Evolutionary conservation across 1,140 invertebrate genomes (phyloP).

Genomic region (Diplogasteroides magnus): DNA sequence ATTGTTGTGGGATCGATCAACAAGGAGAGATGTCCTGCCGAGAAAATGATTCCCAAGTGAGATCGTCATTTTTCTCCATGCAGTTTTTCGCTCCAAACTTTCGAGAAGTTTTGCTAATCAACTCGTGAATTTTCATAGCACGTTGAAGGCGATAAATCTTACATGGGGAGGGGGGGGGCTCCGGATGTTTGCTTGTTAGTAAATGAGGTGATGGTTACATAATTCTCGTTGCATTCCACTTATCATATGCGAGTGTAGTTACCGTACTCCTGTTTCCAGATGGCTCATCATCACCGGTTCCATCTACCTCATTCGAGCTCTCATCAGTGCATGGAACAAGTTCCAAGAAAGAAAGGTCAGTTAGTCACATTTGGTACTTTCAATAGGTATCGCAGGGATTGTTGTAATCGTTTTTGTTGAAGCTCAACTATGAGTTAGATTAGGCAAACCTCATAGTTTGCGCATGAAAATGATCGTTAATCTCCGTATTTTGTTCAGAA

Average conservation of each 20-base stretch:
- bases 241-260: no score
- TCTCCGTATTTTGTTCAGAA: not conserved
- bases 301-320: constrained; percentile 20
- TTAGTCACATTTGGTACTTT: constrained; percentile 9
- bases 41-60: constrained; percentile 15
- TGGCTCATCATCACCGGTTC: constrained; percentile 28
- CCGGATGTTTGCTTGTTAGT: no score
- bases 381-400: no score
- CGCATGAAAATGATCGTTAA: not conserved
- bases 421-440: constrained; percentile 10
- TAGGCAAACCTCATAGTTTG: constrained; percentile 2
- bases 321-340: constrained; percentile 27
- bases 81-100: no score
- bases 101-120: no score
- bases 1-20: constrained; percentile 27
- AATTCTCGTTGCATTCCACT: not conserved
- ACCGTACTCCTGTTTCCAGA: not conserved
- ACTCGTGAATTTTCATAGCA: no score
- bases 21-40: constrained; percentile 23
- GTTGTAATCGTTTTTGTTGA: no score
- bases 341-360: constrained; percentile 10
- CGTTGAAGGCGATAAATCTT: no score
- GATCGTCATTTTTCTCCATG: not conserved
- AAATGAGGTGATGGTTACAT: no score
- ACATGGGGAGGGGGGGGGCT: no score